phyloP scores from a whole-genome alignment of 2,113 vertebrate genomes.

The Sylvia atricapilla region DNA sequence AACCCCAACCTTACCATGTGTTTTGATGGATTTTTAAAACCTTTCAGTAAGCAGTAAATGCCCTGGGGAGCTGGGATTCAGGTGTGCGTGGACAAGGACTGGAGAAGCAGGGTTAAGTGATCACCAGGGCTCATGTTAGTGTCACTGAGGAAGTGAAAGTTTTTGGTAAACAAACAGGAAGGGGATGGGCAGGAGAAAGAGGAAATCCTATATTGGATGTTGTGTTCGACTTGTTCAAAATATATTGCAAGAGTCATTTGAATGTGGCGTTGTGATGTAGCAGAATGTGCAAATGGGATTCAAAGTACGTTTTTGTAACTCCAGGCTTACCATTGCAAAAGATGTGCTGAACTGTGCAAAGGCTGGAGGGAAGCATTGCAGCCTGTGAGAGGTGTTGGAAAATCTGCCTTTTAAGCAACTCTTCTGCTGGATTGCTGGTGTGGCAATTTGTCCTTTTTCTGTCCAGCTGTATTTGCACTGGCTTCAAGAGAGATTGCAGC shows the following conservation, averaged over 20 bases:
- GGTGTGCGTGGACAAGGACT: background rate
- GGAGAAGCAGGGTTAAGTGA: background rate
- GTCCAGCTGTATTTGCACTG: background rate
- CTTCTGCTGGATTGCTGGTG: background rate
- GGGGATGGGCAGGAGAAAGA: constrained; percentile 48
- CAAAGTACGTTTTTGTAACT: background rate
- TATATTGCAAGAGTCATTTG: background rate
- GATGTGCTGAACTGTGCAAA: background rate
- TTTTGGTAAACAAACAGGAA: constrained; percentile 36
- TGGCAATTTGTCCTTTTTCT: background rate
- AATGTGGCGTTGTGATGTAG: background rate
- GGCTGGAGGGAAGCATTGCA: background rate
- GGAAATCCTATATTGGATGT: constrained; percentile 33
- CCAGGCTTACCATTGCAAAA: background rate
- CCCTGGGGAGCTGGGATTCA: background rate
- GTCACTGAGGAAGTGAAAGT: constrained; percentile 50
- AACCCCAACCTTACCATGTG: background rate
- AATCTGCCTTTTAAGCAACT: constrained; percentile 16
- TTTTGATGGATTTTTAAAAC: background rate
- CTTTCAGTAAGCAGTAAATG: background rate
- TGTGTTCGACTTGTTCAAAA: background rate
- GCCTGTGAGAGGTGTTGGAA: background rate
- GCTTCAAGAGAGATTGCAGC: background rate
- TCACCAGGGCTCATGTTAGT: background rate
- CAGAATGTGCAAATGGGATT: background rate